Conservation (phyloP, 1,140 invertebrate species). For the Alviniconcha marisindica region DNA sequence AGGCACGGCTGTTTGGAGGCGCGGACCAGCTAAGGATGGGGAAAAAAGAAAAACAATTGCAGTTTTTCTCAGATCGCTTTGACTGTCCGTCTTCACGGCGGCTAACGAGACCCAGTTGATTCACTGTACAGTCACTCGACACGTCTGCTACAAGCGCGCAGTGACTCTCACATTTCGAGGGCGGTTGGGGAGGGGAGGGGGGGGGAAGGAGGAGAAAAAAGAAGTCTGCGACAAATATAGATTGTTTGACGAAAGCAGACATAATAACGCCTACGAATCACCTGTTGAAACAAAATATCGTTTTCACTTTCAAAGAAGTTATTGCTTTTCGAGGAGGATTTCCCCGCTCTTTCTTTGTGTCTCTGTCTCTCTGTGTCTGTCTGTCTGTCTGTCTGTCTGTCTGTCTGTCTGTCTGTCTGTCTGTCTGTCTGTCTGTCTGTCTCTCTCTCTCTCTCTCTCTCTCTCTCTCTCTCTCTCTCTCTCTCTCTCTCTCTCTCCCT, state of each 20-base stretch:
- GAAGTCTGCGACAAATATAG: too few relatives aligned
- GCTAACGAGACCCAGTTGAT: too few relatives aligned
- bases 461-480: neutral
- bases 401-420: constrained; percentile 13
- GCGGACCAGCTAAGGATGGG: too few relatives aligned
- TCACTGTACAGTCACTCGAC: too few relatives aligned
- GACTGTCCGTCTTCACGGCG: too few relatives aligned
- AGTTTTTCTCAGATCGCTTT: too few relatives aligned
- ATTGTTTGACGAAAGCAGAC: neutral
- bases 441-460: neutral
- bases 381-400: neutral
- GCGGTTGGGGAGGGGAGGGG: too few relatives aligned
- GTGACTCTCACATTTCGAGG: too few relatives aligned
- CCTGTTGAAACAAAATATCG: neutral
- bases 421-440: constrained; percentile 9
- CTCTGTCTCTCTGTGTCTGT: neutral
- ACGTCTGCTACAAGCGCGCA: too few relatives aligned
- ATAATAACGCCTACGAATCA: neutral
- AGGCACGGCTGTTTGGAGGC: too few relatives aligned
- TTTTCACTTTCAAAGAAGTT: neutral
- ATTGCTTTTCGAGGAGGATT: neutral
- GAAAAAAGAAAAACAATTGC: too few relatives aligned
- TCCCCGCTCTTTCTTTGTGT: neutral
- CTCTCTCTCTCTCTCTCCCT: neutral
- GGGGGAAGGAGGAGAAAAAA: too few relatives aligned